Evolutionary conservation across 2,888 invertebrate species (phyloP).

Genomic region (Charanyca ferruginea): DNA sequence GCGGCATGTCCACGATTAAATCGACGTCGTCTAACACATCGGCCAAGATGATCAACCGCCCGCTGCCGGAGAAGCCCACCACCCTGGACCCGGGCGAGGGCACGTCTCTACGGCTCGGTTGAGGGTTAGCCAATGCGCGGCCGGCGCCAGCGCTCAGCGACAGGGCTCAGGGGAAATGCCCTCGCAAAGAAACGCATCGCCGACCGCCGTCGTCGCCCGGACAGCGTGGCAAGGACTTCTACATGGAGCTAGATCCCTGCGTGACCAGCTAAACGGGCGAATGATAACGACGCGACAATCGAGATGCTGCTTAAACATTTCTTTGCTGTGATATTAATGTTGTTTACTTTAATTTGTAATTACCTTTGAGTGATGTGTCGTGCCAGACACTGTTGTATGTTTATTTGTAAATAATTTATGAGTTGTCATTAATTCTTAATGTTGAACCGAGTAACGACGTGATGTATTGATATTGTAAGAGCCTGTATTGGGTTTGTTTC

Average conservation of each 20-base stretch:
- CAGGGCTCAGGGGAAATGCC: conserved; percentile 24
- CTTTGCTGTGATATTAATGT: conserved; percentile 89
- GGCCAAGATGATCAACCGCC: conserved; percentile 92
- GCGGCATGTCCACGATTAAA: conserved; percentile 75
- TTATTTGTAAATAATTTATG: conserved; percentile 80
- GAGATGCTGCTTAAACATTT: conserved; percentile 77
- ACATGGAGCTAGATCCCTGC: conserved; percentile 68
- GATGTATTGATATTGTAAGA: conserved; percentile 59
- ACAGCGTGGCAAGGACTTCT: conserved; percentile 62
- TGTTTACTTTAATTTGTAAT: conserved; percentile 79
- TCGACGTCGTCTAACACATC: conserved; percentile 82
- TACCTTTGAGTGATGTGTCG: conserved; percentile 77
- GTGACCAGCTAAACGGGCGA: conserved; percentile 62
- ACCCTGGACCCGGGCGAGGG: conserved; percentile 82
- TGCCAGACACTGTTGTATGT: conserved; percentile 76
- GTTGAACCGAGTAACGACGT: conserved; percentile 56
- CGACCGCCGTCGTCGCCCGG: conserved; percentile 47
- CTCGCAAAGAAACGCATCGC: conserved; percentile 36
- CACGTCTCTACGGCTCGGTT: conserved; percentile 79
- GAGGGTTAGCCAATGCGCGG: conserved; percentile 66
- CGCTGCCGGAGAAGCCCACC: conserved; percentile 93
- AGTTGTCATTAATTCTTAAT: conserved; percentile 70
- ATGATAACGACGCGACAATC: conserved; percentile 54
- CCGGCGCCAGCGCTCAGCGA: conserved; percentile 44
- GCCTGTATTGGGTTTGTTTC: conserved; percentile 45